These are phyloP conservation scores for Andricus curvator DNA, from an alignment of 2,888 invertebrate genomes.

Conservation along the genomic window DNA sequence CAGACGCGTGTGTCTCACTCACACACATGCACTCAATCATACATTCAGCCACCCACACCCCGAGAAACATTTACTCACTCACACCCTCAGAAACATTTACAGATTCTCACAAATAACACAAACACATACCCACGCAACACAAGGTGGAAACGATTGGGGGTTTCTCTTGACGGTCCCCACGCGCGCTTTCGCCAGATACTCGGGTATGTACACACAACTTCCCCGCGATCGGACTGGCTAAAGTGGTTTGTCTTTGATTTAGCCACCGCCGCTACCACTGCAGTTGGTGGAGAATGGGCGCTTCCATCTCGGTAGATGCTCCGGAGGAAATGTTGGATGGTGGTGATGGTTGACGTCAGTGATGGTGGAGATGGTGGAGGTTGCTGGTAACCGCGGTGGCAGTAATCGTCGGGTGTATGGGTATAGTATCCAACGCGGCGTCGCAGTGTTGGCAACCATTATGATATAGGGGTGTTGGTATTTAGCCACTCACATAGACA, in stretches of 20 bases:
- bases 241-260: constrained; percentile 78
- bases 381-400: constrained; percentile 43
- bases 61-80: constrained; percentile 4
- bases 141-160: constrained; percentile 46
- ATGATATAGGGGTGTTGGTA: constrained; percentile 20
- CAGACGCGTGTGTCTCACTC: constrained; percentile 25
- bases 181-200: constrained; percentile 67
- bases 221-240: constrained; percentile 69
- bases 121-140: constrained; percentile 44
- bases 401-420: constrained; percentile 24
- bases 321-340: constrained; percentile 46
- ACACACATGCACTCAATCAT: constrained; percentile 1
- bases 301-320: constrained; percentile 53
- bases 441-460: constrained; percentile 30
- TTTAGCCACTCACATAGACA: constrained; percentile 25
- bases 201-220: constrained; percentile 67
- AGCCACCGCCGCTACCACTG: constrained; percentile 66
- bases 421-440: constrained; percentile 11
- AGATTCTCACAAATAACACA: not conserved
- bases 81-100: constrained; percentile 5
- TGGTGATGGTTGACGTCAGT: constrained; percentile 43
- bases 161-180: constrained; percentile 59
- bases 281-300: constrained; percentile 50
- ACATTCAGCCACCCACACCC: not conserved
- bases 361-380: constrained; percentile 50